These are phyloP conservation scores for Helicoverpa zea DNA, from an alignment of 1,140 invertebrate genomes.

Conservation along the genomic window DNA sequence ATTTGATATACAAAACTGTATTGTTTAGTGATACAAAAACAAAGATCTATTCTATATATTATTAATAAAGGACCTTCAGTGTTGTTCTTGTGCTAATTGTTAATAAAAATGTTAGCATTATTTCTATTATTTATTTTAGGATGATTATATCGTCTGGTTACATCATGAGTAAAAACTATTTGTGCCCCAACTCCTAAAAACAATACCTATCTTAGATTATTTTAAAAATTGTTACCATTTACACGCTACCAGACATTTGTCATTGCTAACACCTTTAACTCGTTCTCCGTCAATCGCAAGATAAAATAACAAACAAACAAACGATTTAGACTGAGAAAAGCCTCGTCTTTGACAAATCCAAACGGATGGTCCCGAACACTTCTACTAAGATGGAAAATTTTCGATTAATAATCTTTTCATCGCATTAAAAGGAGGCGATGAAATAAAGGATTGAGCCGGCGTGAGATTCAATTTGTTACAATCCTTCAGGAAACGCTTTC, in stretches of 20 bases:
- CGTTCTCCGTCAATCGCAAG: neutral
- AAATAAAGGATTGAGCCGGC: conserved; percentile 80
- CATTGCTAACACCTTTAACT: neutral
- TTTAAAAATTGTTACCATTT: too few relatives aligned
- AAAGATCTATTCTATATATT: too few relatives aligned
- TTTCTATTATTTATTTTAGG: too few relatives aligned
- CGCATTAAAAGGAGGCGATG: conserved; percentile 72
- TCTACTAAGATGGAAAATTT: conserved; percentile 68
- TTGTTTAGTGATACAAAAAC: too few relatives aligned
- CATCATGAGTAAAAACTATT: too few relatives aligned
- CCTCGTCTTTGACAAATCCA: conserved; percentile 53
- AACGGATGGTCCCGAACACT: conserved; percentile 55
- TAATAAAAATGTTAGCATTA: too few relatives aligned
- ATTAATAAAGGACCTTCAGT: too few relatives aligned
- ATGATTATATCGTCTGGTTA: too few relatives aligned
- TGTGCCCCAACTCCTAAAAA: too few relatives aligned
- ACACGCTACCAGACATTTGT: neutral
- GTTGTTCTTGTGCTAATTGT: too few relatives aligned
- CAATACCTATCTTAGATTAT: too few relatives aligned
- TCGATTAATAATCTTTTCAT: conserved; percentile 81
- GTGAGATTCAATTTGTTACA: conserved; percentile 83
- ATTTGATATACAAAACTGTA: too few relatives aligned
- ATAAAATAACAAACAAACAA: conserved; percentile 27
- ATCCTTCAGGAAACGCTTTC: conserved; percentile 77
- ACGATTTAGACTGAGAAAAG: conserved; percentile 18